A percentile compares a stretch with the other conserved stretches of the same genome.
Conservation (phyloP, 2,113 vertebrate species). For the Aix galericulata region DNA sequence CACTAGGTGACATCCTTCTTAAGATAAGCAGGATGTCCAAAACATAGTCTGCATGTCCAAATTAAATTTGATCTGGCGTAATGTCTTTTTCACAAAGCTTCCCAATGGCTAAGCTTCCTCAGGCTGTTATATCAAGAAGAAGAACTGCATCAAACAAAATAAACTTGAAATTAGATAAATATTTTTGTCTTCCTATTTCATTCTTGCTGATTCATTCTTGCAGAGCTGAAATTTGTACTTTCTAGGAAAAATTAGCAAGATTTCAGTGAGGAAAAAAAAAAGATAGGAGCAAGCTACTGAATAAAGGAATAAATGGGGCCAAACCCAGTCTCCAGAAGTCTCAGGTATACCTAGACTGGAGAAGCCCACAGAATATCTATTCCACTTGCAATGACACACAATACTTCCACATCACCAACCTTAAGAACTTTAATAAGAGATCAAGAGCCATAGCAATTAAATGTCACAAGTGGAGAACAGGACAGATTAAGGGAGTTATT, state of each 20-base stretch:
- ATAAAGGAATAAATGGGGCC: not conserved
- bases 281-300: not conserved
- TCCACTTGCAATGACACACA: not conserved
- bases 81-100: not conserved
- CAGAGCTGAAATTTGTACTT: not conserved
- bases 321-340: not conserved
- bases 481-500: constrained; percentile 26
- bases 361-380: not conserved
- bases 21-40: not conserved
- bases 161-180: not conserved
- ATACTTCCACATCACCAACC: not conserved
- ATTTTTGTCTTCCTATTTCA: not conserved
- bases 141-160: not conserved
- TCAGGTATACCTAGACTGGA: not conserved
- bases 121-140: not conserved
- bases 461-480: not conserved
- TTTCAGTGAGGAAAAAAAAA: not conserved
- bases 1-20: not conserved
- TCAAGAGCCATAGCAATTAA: constrained; percentile 15
- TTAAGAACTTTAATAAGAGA: constrained; percentile 17
- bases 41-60: not conserved
- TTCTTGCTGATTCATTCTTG: not conserved
- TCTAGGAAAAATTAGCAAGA: not conserved
- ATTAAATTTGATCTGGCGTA: not conserved
- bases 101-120: not conserved